Percentiles rank a stretch among this genome's conserved stretches.
Evolutionary conservation across 2,888 invertebrate genomes (phyloP).

Genomic region (Drosophila robusta): DNA sequence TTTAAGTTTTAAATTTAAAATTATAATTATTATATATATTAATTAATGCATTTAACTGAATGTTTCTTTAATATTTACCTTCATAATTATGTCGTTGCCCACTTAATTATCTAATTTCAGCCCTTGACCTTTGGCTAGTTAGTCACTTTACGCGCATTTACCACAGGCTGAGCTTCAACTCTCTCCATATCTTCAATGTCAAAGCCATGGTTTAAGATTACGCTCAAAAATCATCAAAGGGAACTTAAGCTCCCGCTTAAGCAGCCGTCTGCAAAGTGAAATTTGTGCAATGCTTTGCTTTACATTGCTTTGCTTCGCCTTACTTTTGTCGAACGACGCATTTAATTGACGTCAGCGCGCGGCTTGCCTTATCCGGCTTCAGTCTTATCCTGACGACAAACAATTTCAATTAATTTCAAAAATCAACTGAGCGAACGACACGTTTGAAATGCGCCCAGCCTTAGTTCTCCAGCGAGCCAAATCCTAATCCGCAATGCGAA

Average conservation of each 20-base stretch:
- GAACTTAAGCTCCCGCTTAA: constrained; percentile 25
- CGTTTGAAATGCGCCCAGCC: constrained; percentile 31
- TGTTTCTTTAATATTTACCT: too few species aligned
- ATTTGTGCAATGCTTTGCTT: constrained; percentile 20
- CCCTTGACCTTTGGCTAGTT: not conserved
- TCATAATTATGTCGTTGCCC: too few species aligned
- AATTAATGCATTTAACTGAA: too few species aligned
- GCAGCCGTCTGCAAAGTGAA: constrained; percentile 17
- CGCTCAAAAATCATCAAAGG: constrained; percentile 46
- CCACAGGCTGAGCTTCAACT: not conserved
- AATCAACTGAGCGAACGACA: constrained; percentile 59
- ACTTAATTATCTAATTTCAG: not conserved
- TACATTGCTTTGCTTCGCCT: constrained; percentile 16
- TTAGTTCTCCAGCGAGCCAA: not conserved
- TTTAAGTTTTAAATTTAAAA: too few species aligned
- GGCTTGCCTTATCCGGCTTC: constrained; percentile 38
- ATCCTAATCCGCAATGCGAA: constrained; percentile 47
- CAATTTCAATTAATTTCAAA: constrained; percentile 76
- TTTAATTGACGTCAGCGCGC: constrained; percentile 64
- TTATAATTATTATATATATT: too few species aligned
- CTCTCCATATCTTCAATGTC: constrained; percentile 27
- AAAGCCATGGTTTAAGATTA: constrained; percentile 13
- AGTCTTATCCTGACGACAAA: constrained; percentile 39
- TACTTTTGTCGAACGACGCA: constrained; percentile 53
- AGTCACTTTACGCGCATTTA: not conserved